phyloP scores from a whole-genome alignment of 1,140 invertebrate species.

The Triops longicaudatus region DNA sequence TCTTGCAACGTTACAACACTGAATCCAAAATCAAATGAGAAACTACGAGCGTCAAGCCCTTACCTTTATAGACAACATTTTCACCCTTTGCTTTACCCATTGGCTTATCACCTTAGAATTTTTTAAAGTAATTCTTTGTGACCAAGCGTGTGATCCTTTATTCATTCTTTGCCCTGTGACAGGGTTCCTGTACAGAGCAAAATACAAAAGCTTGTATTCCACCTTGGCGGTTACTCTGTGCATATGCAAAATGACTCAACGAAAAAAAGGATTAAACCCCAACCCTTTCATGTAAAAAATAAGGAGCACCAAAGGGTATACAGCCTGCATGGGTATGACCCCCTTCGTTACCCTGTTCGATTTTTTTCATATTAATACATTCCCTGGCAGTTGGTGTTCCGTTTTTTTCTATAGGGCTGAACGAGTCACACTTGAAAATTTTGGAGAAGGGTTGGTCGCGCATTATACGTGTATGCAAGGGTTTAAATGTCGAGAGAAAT shows the following conservation, averaged over 20 bases:
- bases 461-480: background rate
- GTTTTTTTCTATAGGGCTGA: background rate
- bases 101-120: conserved; percentile 2
- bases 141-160: background rate
- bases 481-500: conserved; percentile 7
- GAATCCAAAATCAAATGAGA: background rate
- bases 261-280: background rate
- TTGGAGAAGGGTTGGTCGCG: background rate
- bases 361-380: background rate
- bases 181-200: background rate
- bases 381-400: conserved; percentile 6
- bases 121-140: background rate
- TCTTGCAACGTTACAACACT: background rate
- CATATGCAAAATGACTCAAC: conserved; percentile 15
- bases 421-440: conserved; percentile 9
- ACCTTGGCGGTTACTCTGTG: background rate
- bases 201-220: background rate
- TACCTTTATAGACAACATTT: background rate
- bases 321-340: background rate
- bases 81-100: background rate
- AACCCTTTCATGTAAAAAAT: background rate
- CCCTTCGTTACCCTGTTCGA: background rate
- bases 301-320: background rate
- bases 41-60: background rate
- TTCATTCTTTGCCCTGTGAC: background rate